phyloP scores from a whole-genome alignment of 1,140 invertebrate genomes.

The Tetraneura akinire region DNA sequence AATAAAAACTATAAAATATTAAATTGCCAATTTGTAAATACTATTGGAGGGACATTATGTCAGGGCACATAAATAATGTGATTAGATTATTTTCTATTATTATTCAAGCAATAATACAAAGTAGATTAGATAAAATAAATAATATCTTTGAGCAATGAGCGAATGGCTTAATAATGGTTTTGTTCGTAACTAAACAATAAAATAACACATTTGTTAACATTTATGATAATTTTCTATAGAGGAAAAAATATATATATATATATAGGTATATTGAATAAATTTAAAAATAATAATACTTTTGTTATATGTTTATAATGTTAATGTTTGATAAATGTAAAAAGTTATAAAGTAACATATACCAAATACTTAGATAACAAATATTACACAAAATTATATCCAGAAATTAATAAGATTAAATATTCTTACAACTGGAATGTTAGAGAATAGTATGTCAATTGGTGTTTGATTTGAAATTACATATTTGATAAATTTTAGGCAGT shows the following conservation, averaged over 20 bases:
- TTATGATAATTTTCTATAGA: background rate
- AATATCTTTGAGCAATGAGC: slow-evolving; percentile 18
- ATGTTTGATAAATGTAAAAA: background rate
- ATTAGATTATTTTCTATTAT: background rate
- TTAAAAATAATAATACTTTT: slow-evolving; percentile 7
- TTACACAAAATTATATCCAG: background rate
- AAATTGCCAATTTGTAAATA: background rate
- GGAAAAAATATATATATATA: background rate
- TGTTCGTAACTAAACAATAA: background rate
- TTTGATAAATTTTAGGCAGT: slow-evolving; percentile 31
- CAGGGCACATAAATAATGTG: slow-evolving; percentile 2
- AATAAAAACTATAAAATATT: slow-evolving; percentile 10
- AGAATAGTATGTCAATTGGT: background rate
- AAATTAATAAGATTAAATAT: background rate
- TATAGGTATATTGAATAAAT: too few species aligned
- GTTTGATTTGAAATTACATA: slow-evolving; percentile 3
- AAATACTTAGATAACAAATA: background rate
- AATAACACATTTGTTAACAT: background rate
- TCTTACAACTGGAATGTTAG: slow-evolving; percentile 8
- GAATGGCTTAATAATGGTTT: background rate
- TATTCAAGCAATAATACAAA: slow-evolving; percentile 18
- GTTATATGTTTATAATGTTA: background rate
- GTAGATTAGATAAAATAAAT: background rate
- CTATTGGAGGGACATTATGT: slow-evolving; percentile 20
- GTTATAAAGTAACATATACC: background rate